Percentiles rank a stretch among this genome's conserved stretches.
phyloP scores from a whole-genome alignment of 1,140 invertebrate species.

The Orchestia grillus region DNA sequence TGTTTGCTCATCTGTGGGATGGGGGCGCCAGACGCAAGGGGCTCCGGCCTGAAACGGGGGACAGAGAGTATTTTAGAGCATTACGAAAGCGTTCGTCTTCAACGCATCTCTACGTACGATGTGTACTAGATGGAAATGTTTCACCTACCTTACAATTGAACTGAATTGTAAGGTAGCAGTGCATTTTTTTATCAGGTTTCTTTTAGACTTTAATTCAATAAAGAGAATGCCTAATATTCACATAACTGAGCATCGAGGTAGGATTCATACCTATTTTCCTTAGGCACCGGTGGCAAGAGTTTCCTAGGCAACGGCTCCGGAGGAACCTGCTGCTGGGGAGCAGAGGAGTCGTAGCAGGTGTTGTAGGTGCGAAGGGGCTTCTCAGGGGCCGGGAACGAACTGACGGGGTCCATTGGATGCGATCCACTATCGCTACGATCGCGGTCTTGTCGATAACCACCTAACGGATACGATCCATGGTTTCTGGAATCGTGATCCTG shows the following conservation, averaged over 20 bases:
- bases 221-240: too few species aligned
- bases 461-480: background rate
- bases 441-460: background rate
- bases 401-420: background rate
- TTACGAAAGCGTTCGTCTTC: too few species aligned
- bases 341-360: slow-evolving; percentile 7
- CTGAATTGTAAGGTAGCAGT: too few species aligned
- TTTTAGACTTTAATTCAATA: too few species aligned
- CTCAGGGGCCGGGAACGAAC: background rate
- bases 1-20: slow-evolving; percentile 81
- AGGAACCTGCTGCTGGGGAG: background rate
- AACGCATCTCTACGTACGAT: too few species aligned
- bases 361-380: slow-evolving; percentile 20
- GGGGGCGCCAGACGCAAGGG: background rate
- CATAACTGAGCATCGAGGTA: too few species aligned
- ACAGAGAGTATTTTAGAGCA: too few species aligned
- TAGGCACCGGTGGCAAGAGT: slow-evolving; percentile 24
- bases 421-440: background rate
- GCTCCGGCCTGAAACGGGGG: background rate
- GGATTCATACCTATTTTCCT: background rate
- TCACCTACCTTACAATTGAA: too few species aligned
- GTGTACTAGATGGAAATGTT: too few species aligned
- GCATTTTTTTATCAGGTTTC: too few species aligned
- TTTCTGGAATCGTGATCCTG: background rate
- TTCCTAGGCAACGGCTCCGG: slow-evolving; percentile 29